phyloP scores from a whole-genome alignment of 2,113 vertebrate genomes.

The Cygnus buccinator region DNA sequence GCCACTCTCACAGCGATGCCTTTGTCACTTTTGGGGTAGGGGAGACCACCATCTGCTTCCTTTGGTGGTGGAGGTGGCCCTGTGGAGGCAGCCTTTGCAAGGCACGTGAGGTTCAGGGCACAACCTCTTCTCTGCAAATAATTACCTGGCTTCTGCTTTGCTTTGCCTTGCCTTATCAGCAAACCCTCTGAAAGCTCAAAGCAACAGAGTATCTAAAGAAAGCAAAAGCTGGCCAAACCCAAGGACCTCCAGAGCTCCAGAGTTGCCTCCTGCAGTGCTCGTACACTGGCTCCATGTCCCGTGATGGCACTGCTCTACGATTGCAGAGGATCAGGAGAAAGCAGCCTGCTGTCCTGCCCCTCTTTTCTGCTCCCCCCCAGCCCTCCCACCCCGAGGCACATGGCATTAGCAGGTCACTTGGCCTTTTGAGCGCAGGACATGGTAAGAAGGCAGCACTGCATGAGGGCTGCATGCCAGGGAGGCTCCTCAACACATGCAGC shows the following conservation, averaged over 20 bases:
- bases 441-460: conserved; percentile 9
- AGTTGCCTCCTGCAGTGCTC: not conserved
- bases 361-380: not conserved
- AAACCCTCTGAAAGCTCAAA: not conserved
- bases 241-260: not conserved
- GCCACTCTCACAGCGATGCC: not conserved
- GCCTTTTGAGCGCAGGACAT: conserved; percentile 48
- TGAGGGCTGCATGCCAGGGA: conserved; percentile 13
- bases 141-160: not conserved
- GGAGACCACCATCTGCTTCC: not conserved
- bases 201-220: not conserved
- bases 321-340: not conserved
- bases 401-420: not conserved
- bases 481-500: conserved; percentile 6
- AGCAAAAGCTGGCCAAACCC: not conserved
- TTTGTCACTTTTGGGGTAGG: not conserved
- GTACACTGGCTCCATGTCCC: not conserved
- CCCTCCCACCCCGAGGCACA: not conserved
- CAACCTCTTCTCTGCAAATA: not conserved
- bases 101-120: not conserved
- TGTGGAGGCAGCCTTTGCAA: accelerated
- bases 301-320: not conserved
- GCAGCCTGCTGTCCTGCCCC: not conserved
- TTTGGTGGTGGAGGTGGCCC: not conserved
- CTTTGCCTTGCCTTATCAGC: accelerated